Evolutionary conservation across 2,113 vertebrate genomes (phyloP).

Genomic region (Scatophagus argus): DNA sequence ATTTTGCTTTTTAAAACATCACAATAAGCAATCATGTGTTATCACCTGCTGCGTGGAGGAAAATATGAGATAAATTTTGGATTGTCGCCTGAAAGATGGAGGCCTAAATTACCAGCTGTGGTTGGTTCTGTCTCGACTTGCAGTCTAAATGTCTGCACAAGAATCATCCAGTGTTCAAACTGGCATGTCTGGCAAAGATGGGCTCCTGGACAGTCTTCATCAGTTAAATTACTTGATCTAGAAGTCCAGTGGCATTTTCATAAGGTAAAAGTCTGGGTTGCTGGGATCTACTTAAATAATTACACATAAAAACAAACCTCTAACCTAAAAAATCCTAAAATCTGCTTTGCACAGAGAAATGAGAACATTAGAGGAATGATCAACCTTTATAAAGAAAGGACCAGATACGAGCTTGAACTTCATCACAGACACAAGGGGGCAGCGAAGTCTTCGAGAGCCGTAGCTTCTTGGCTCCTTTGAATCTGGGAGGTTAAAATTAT

Average conservation of each 20-base stretch:
- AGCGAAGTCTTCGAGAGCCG: constrained; percentile 51
- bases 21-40: not conserved
- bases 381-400: not conserved
- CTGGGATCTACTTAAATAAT: not conserved
- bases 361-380: not conserved
- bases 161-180: not conserved
- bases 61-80: not conserved
- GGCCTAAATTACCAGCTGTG: constrained; percentile 14
- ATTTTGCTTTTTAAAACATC: constrained; percentile 21
- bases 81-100: not conserved
- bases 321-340: not conserved
- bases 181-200: not conserved
- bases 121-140: not conserved
- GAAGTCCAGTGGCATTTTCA: not conserved
- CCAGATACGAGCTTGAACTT: not conserved
- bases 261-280: not conserved
- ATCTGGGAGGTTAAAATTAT: constrained; percentile 65
- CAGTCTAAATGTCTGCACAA: constrained; percentile 1
- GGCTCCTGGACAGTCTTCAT: not conserved
- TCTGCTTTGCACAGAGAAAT: constrained; percentile 4
- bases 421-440: constrained; percentile 62
- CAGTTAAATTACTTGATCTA: not conserved
- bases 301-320: constrained; percentile 8
- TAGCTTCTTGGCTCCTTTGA: constrained; percentile 43
- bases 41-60: not conserved